These are phyloP conservation scores for Ornithoptera priamus DNA, from an alignment of 2,888 invertebrate genomes.

Conservation along the genomic window DNA sequence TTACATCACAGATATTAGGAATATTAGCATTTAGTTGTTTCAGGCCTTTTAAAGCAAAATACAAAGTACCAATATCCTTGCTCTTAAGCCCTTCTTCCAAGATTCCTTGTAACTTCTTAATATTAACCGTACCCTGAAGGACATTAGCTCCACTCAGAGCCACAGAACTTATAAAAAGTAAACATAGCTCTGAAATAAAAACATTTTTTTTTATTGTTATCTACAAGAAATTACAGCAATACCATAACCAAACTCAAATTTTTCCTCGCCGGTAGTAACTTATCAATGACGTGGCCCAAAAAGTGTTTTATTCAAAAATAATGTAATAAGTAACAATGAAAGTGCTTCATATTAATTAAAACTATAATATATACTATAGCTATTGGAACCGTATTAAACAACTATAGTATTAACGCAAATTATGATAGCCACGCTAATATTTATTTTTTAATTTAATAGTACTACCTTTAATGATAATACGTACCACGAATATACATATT, in stretches of 20 bases:
- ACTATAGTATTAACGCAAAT: background rate
- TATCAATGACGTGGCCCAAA: slow-evolving; percentile 63
- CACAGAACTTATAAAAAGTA: slow-evolving; percentile 39
- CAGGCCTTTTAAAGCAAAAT: slow-evolving; percentile 87
- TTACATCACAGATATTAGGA: slow-evolving; percentile 82
- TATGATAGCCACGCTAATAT: slow-evolving; percentile 15
- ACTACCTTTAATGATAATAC: slow-evolving; percentile 35
- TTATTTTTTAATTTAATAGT: slow-evolving; percentile 16
- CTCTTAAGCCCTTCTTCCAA: slow-evolving; percentile 73
- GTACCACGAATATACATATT: slow-evolving; percentile 57
- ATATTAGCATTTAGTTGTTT: slow-evolving; percentile 82
- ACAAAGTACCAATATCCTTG: slow-evolving; percentile 83
- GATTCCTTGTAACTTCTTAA: slow-evolving; percentile 61
- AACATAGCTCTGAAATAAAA: slow-evolving; percentile 52
- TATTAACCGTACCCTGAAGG: slow-evolving; percentile 65
- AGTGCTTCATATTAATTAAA: background rate
- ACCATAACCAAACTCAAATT: slow-evolving; percentile 20
- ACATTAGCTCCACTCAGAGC: slow-evolving; percentile 52
- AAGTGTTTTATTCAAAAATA: background rate
- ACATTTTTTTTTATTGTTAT: background rate
- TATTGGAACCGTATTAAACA: background rate
- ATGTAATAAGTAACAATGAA: background rate
- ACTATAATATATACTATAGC: background rate
- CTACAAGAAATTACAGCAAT: background rate
- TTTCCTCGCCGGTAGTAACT: slow-evolving; percentile 37